Evolutionary conservation across 2,113 vertebrate genomes (phyloP), one percentile per base, ranked within the genome.

Genomic region (Hypocryptadius cinnamomeus): DNA sequence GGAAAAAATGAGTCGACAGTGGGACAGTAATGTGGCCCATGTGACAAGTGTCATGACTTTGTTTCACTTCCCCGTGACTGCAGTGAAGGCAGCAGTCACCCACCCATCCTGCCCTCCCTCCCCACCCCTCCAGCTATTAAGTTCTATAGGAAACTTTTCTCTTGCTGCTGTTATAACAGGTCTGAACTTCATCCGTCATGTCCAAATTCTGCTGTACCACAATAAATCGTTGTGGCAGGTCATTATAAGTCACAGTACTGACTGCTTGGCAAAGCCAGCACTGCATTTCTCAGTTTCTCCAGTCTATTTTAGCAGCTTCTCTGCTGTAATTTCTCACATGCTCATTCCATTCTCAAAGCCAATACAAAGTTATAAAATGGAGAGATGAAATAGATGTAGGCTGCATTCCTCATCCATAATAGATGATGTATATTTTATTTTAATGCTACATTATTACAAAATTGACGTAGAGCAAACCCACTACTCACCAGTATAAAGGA

Each of bases 181-280:
- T 22, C 57, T 48, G 40, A 72, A 57, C 51, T 76, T 91, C 59
- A 60, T 23, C 68, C 79, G 50, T 47, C 27, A 4, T 6, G 14
- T 30, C 59, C 61, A 15, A 31, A 47, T 66, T 76, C 40, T 59
- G 35, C 63, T 69, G 23, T 27, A 24, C 30, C 33, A 13, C 13
- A 68, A 40, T 18, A 47, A 48, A 19, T 50, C 4, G 0, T 8
- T n/a, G 39, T 59, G 40, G 50, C 30, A 54, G 42, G 45, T 50
- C 3, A 3, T 20, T 45, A 1, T 3, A 45, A 76, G 47, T 44
- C 31, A 25, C 15, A 57, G 35, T 5, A 21, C 16, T 1, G 2
- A 27, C 15, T 24, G 24, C 47, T 54, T 15, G 21, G 56, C 48
- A 44, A 88, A 80, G 56, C 35, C 60, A 73, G 16, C 5, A 0